Base-by-base conservation (phyloP, 2,113 vertebrate species). In the Apistogramma diplotaenia region DNA sequence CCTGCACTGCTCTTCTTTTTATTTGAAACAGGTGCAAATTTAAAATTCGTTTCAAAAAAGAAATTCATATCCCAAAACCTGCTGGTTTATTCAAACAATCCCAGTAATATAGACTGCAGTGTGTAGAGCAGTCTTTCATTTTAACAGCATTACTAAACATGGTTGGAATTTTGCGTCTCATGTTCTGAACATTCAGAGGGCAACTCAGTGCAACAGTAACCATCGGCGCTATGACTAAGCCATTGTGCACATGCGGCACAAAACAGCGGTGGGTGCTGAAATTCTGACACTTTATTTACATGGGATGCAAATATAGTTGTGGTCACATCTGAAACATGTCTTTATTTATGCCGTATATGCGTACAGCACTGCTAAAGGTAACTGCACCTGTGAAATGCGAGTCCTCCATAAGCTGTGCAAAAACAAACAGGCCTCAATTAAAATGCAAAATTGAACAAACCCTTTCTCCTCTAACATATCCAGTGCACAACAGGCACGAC, bases 291-390 rank as follows among this genome's bases (percentile, higher is more conserved):
- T 61, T 49, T 76, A 93, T 94, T 92, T 93, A 85, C 87, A 93
- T 92, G 55, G 3, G 43, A 91, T 92, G 93, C 90, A 94, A 93
- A 93, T 92, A 43, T 74, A 31, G 27, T 61, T 78, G 35, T 74
- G 55, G 58, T 35, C 40, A 72, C 25, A 23, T 78, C 61, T 82
- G 43, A 85, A 83, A 60, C 57, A 78, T 70, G 49, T 6, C 65
- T 77, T 74, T 88, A 61, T 90, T 82, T 62, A 71, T 16, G 3
- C 56, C 6, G 10, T 60, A 27, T 3, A 61, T 37, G n/a, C 21
- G 23, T 19, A 37, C 23, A 23, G 51, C 1, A 25, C 43, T 6
- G 43, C 43, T 29, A 40, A 67, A 46, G 23, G 9, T 46, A 60
- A 27, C 35, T 67, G 43, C 8, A 71, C 74, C 35, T 74, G 62